phyloP scores from a whole-genome alignment of 2,888 invertebrate species.

The Molorchus minor region DNA sequence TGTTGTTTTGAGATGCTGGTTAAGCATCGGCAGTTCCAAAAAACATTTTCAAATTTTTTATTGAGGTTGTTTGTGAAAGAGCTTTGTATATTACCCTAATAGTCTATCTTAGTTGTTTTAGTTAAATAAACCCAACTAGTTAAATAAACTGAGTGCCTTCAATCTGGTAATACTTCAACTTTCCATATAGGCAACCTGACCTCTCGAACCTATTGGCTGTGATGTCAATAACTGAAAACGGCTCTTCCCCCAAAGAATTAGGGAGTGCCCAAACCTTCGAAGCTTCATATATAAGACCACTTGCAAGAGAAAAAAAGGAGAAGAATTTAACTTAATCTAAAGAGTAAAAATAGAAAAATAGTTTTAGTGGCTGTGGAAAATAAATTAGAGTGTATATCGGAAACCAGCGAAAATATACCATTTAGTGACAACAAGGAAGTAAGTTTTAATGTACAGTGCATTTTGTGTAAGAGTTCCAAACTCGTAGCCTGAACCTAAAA shows the following conservation, averaged over 20 bases:
- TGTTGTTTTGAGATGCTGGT: no score
- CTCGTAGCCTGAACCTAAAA: no score
- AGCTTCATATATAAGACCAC: constrained; percentile 73
- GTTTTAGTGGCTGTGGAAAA: constrained; percentile 78
- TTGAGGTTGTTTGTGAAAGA: no score
- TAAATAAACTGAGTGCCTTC: no score
- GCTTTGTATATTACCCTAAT: no score
- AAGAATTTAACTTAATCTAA: constrained; percentile 76
- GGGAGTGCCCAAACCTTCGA: constrained; percentile 76
- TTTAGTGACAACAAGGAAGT: constrained; percentile 45
- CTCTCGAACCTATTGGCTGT: constrained; percentile 77
- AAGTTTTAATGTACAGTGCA: no score
- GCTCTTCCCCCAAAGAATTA: constrained; percentile 78
- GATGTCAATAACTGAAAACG: constrained; percentile 73
- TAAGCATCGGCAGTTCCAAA: no score
- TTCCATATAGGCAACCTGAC: constrained; percentile 77
- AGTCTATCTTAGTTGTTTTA: no score
- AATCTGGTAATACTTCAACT: constrained; percentile 2
- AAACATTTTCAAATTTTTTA: no score
- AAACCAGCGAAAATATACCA: constrained; percentile 45
- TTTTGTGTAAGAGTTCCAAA: constrained; percentile 8
- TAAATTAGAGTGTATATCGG: constrained; percentile 68
- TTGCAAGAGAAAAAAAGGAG: constrained; percentile 75
- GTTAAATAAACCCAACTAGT: no score
- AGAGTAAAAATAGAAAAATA: constrained; percentile 85